Evolutionary conservation across 2,888 invertebrate species (phyloP), one percentile per base, ranked within the genome.

Genomic region (Baronia brevicornis): DNA sequence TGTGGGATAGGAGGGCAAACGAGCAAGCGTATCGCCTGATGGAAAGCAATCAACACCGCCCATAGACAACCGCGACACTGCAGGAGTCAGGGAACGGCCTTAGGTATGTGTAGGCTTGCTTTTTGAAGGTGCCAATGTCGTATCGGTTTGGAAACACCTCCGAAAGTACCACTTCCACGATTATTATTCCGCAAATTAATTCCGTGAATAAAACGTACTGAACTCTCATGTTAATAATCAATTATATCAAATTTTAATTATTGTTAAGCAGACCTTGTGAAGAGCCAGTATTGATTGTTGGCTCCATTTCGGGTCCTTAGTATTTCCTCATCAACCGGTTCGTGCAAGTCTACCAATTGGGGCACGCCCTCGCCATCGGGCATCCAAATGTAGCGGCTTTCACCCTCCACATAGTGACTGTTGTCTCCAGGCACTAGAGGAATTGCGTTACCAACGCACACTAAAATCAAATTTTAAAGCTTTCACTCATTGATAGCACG

Each of bases 381-480:
- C 55, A 72, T 70, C 68, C 66, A 71, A 12, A 72, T 55, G 44
- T 63, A 71, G 8, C 60, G 65, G 41, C 64, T 65, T 22, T 50
- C 57, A 0, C 71, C 68, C 28, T 68, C 68, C 18, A 67, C 62
- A 40, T 66, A 72, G 44, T 67, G 57, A 36, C 65, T 66, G 36
- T 70, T 70, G 36, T 70, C 67, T 11, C 57, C 57, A 2, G 69
- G 70, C 9, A 52, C 23, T 3, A 25, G 4, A 13, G 66, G 62
- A 11, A 65, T 41, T 6, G 54, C 52, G 20, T 41, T 44, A 22
- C 57, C 51, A 20, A 58, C 49, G 42, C 59, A 56, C 4, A 61
- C 69, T 47, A 18, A 5, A 28, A 35, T 14, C 3, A 3, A 10
- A 4, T 23, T 3, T 20, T 4, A 20, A 20, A 20, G 6, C 20